Conservation (phyloP, 2,888 invertebrate genomes). For the Agonopterix alstromeriana region DNA sequence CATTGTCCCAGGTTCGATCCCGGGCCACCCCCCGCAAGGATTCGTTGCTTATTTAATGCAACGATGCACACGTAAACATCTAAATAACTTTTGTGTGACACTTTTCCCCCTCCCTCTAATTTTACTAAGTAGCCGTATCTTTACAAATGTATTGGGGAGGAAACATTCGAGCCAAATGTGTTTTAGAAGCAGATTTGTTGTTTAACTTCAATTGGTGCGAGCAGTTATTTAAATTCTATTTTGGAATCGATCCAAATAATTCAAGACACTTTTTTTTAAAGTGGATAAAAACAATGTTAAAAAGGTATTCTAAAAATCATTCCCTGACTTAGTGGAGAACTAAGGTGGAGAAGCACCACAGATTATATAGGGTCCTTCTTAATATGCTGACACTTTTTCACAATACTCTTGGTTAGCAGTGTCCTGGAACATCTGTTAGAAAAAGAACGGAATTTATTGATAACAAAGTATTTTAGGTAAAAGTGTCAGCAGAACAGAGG, state of each 20-base stretch:
- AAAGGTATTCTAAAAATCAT: too few species aligned
- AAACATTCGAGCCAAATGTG: conserved; percentile 55
- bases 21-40: conserved; percentile 56
- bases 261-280: too few species aligned
- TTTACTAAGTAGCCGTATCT: conserved; percentile 74
- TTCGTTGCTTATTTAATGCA: conserved; percentile 75
- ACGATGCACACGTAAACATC: conserved; percentile 76
- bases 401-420: too few species aligned
- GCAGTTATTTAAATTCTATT: too few species aligned
- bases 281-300: too few species aligned
- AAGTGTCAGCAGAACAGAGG: conserved; percentile 6
- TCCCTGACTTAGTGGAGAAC: too few species aligned
- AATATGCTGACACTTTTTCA: too few species aligned
- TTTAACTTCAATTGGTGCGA: conserved; percentile 7
- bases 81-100: conserved; percentile 76
- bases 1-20: conserved; percentile 60
- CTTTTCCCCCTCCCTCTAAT: conserved; percentile 71
- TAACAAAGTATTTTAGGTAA: not conserved
- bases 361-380: too few species aligned
- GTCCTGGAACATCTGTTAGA: too few species aligned
- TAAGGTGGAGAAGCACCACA: too few species aligned
- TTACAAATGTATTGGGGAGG: conserved; percentile 63
- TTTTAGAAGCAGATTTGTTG: conserved; percentile 45
- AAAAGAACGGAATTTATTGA: too few species aligned
- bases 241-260: too few species aligned